These are phyloP conservation scores for Ptilonorhynchus violaceus DNA, from an alignment of 2,113 vertebrate genomes.

Conservation along the genomic window DNA sequence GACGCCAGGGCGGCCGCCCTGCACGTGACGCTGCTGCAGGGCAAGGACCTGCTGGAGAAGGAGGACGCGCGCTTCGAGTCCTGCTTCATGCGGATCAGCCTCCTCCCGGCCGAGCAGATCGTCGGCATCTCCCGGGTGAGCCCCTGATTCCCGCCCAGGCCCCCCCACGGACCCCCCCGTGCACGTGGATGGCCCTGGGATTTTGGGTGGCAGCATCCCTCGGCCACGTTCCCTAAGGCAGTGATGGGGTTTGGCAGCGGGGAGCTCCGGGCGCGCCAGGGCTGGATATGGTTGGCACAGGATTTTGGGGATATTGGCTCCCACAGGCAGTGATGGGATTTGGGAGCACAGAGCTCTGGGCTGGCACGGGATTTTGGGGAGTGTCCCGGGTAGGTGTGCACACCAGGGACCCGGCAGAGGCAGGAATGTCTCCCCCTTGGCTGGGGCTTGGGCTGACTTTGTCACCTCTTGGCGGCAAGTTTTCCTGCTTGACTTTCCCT, in stretches of 20 bases:
- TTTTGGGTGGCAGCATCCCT: fast-evolving
- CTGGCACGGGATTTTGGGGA: fast-evolving
- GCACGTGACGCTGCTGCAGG: slow-evolving; percentile 88
- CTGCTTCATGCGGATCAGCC: slow-evolving; percentile 91
- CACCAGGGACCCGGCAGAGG: fast-evolving
- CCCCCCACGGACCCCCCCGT: fast-evolving
- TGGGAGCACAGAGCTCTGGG: background rate
- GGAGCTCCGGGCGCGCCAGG: fast-evolving
- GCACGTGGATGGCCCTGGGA: fast-evolving
- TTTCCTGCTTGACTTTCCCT: background rate
- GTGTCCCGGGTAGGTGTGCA: background rate
- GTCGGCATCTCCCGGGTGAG: slow-evolving; percentile 91
- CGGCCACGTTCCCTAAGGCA: fast-evolving
- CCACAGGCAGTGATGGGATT: background rate
- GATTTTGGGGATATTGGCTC: too few relatives aligned
- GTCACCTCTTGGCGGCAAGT: fast-evolving
- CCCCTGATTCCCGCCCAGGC: fast-evolving
- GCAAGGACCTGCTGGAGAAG: slow-evolving; percentile 94
- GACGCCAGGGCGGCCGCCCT: slow-evolving; percentile 71
- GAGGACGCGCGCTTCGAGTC: slow-evolving; percentile 90
- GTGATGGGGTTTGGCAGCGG: background rate
- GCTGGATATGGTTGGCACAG: fast-evolving
- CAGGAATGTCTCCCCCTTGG: background rate
- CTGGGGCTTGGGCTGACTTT: fast-evolving
- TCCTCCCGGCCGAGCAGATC: slow-evolving; percentile 88